These are phyloP conservation scores for Pangasius larnaudii DNA, from an alignment of 2,797 vertebrate species.

Conservation along the genomic window DNA sequence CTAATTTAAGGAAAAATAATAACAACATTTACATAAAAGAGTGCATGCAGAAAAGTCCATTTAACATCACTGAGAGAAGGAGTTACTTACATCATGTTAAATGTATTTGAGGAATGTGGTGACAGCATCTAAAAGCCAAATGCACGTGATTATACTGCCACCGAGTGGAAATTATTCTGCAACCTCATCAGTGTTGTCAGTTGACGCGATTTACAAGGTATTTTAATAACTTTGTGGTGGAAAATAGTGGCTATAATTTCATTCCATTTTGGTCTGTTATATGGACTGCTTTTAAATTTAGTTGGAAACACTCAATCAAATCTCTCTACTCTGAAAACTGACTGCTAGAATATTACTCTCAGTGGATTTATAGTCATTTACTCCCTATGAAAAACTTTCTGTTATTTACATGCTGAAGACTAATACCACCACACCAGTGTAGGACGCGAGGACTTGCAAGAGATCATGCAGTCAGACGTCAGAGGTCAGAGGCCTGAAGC, in stretches of 20 bases:
- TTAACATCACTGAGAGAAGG: neutral
- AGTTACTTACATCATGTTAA: conserved; percentile 22
- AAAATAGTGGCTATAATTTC: neutral
- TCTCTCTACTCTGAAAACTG: neutral
- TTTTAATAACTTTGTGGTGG: neutral
- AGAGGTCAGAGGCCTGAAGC: neutral
- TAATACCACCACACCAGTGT: neutral
- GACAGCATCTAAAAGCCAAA: neutral
- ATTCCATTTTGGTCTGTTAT: neutral
- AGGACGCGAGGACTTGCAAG: neutral
- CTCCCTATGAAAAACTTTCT: neutral
- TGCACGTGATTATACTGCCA: conserved; percentile 59
- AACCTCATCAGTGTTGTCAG: neutral
- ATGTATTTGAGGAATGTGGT: conserved; percentile 44
- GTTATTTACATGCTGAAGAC: neutral
- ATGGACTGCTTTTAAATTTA: neutral
- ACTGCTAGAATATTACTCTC: neutral
- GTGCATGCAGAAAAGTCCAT: neutral
- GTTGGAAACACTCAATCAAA: neutral
- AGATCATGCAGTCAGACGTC: neutral
- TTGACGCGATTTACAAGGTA: neutral
- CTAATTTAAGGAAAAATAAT: neutral
- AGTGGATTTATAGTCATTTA: neutral
- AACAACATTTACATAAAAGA: neutral
- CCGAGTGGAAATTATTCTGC: conserved; percentile 60